Evolutionary conservation across 2,113 vertebrate genomes (phyloP), one percentile per base, ranked within the genome.

Genomic region (Salminus brasiliensis): DNA sequence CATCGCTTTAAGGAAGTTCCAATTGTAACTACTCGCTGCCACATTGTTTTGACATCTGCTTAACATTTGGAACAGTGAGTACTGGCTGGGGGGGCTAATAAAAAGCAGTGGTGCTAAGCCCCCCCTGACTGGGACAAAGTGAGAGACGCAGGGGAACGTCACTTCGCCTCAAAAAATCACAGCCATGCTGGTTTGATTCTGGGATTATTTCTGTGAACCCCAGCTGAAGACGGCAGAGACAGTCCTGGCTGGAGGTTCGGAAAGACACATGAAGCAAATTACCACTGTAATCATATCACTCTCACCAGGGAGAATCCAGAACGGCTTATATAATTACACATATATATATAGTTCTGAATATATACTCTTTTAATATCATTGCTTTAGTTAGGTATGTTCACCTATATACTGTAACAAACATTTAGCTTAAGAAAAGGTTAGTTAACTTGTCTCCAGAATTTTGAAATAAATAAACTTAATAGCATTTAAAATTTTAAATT

Each of bases 201-300:
- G 77, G 78, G 81, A 87, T 86, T 85, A 74, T 23, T 71, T 72
- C 74, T 81, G 76, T 78, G 74, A 73, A 71, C 68, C 70, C 57
- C 77, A 63, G 75, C 30, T 39, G 49, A 80, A 70, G 78, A 83
- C 78, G 52, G 80, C 73, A 84, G 67, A 85, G 81, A 84, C 81
- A 82, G 81, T 66, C 85, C 80, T 83, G 84, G 86, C 85, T 67
- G 49, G 45, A 74, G 29, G 81, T 85, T 82, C 81, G 91, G 88
- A 92, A 91, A 91, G 90, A 88, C 87, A 89, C 74, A 88, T 89
- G 85, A 74, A 77, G 23, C 25, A 57, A 57, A 89, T 87, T 91
- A 88, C n/a, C 23, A 79, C 73, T 71, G 69, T 74, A 83, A 85
- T 91, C 82, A 79, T 87, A 84, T 87, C 87, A 78, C 75, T 86